Evolutionary conservation across 2,797 vertebrate genomes (phyloP).

Genomic region (Odontamblyopus rebecca): DNA sequence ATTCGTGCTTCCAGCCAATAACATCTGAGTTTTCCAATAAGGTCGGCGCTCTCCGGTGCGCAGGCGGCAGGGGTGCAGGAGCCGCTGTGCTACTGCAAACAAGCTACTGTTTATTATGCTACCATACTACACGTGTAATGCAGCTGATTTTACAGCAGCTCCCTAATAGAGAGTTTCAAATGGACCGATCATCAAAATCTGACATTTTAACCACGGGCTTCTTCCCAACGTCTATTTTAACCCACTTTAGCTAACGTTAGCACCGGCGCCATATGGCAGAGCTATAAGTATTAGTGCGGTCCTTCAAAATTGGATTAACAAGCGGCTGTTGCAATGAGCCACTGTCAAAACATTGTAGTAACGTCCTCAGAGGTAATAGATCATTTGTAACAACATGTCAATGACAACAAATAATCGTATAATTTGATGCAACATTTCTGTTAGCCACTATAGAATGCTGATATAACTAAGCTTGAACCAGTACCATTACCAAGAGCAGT

Average conservation of each 20-base stretch:
- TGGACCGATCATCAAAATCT: background rate
- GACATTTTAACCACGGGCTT: conserved; percentile 19
- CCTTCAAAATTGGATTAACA: conserved; percentile 68
- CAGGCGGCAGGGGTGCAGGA: background rate
- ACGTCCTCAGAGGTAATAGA: background rate
- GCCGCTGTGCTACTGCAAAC: too few species aligned
- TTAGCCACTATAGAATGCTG: too few species aligned
- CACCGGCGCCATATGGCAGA: conserved; percentile 63
- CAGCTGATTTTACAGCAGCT: background rate
- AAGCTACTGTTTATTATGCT: conserved; percentile 1
- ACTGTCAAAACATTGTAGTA: conserved; percentile 64
- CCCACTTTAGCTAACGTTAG: conserved; percentile 37
- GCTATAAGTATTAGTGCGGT: conserved; percentile 60
- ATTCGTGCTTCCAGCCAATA: too few species aligned
- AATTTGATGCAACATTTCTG: too few species aligned
- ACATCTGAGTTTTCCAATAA: too few species aligned
- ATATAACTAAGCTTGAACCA: too few species aligned
- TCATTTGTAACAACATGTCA: background rate
- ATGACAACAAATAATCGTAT: background rate
- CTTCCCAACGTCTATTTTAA: conserved; percentile 19
- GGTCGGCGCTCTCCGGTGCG: too few species aligned
- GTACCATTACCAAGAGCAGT: too few species aligned
- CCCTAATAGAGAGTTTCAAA: background rate
- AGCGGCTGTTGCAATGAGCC: conserved; percentile 44
- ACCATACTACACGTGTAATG: background rate